Evolutionary conservation across 2,888 invertebrate genomes (phyloP).

Genomic region (Dynastes maya): DNA sequence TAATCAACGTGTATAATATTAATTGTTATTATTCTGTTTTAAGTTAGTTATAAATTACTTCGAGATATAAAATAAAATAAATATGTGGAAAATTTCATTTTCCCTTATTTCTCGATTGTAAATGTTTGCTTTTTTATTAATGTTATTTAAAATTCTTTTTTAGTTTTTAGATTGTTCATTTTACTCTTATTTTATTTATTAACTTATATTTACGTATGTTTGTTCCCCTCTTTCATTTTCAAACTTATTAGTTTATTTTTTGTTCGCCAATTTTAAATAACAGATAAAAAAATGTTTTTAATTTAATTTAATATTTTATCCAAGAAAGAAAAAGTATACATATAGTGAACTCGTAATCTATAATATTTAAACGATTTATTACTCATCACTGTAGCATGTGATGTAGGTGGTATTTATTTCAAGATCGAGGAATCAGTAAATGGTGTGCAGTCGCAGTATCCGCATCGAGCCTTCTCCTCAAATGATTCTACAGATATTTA

Average conservation of each 20-base stretch:
- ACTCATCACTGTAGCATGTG: constrained; percentile 1
- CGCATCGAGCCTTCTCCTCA: too few species aligned
- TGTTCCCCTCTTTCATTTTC: constrained; percentile 16
- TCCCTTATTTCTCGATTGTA: constrained; percentile 57
- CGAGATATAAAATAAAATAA: constrained; percentile 22
- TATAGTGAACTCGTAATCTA: constrained; percentile 36
- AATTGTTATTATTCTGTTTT: constrained; percentile 36
- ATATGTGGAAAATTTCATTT: constrained; percentile 29
- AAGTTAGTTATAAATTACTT: constrained; percentile 43
- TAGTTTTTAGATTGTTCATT: constrained; percentile 53
- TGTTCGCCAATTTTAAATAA: constrained; percentile 47
- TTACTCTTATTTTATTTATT: constrained; percentile 57
- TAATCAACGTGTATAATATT: too few species aligned
- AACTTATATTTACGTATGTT: constrained; percentile 51
- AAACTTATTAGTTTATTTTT: constrained; percentile 53
- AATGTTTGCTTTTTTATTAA: constrained; percentile 62
- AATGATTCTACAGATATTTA: too few species aligned
- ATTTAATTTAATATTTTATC: constrained; percentile 19
- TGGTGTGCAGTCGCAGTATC: too few species aligned
- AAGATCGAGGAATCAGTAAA: too few species aligned
- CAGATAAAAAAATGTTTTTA: neutral
- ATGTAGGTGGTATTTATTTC: neutral
- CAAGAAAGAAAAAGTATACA: constrained; percentile 21
- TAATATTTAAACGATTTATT: neutral
- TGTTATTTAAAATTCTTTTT: constrained; percentile 50